Evolutionary conservation across 1,140 invertebrate species (phyloP), one percentile per base, ranked within the genome.

Genomic region (Neodiprion virginianus): DNA sequence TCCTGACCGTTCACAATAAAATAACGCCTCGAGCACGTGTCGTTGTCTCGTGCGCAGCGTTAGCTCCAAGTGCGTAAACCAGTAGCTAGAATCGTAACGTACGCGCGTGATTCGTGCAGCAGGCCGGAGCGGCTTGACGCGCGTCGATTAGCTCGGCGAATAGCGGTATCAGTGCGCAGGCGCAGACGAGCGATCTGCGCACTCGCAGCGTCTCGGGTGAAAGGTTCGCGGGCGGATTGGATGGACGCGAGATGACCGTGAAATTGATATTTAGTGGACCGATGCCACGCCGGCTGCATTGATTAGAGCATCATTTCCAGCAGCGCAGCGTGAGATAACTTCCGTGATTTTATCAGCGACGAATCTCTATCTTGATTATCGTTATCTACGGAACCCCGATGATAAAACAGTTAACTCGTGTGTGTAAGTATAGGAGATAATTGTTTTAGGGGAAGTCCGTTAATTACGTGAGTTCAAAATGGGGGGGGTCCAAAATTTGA

Each of bases 181-280:
- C 53, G 11, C 53, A 61, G 8, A 61, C 53, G 11, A 61, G 53
- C 53, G 53, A 17, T 5, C 53, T 61, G 11, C 11, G 53, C 28
- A 40, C 53, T 61, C 53, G 53, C n/a, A 17, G 53, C n/a, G n/a
- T 61, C 53, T 61, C 53, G n/a, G 53, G 53, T 61, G 53, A 61
- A 61, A 61, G 53, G 53, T 61, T 61, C 53, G 28, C 28, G n/a
- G 53, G 3, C 53, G 3, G 53, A 40, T 40, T 40, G 28, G 28
- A 40, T 40, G 28, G 53, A 61, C 53, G n/a, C 11, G 11, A 12
- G 53, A 61, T 17, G 53, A 61, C 53, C 53, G 53, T 61, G 53
- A 61, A 61, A 61, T 61, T 4, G n/a, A 61, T 12, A 61, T 61
- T 61, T 61, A 61, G 53, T 61, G 53, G 11, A 61, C 53, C 53